These are phyloP conservation scores for Euura lappo DNA, from an alignment of 1,140 invertebrate genomes.

Conservation along the genomic window DNA sequence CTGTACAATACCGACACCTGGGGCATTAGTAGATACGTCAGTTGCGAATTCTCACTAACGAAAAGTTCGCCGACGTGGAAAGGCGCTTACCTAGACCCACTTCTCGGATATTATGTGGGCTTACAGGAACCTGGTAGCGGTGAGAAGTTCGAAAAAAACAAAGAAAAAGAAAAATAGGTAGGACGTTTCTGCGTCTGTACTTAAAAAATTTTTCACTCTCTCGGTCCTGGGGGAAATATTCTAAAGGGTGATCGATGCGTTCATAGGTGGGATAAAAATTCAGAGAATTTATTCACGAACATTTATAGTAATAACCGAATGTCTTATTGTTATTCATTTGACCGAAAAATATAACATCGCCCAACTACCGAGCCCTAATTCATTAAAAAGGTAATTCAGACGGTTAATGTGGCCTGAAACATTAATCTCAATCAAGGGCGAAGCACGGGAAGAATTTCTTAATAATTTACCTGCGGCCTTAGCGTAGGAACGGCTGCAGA, in stretches of 20 bases:
- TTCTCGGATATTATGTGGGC: background rate
- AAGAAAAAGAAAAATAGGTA: background rate
- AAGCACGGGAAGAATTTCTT: background rate
- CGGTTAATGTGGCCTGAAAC: background rate
- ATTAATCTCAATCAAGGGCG: background rate
- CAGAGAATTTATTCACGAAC: no score
- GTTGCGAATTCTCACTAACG: background rate
- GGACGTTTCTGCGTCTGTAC: background rate
- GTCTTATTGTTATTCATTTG: no score
- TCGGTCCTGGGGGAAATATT: no score
- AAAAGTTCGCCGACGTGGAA: background rate
- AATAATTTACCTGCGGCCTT: background rate
- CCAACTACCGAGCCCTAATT: background rate
- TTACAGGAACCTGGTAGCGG: background rate
- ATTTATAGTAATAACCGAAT: no score
- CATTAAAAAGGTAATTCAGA: background rate
- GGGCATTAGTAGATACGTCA: conserved; percentile 5
- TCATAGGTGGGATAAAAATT: no score
- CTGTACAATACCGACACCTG: background rate
- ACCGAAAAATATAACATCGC: no score
- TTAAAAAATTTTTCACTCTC: background rate
- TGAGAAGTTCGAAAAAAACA: background rate
- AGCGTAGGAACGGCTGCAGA: background rate
- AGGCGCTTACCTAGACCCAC: conserved; percentile 4
- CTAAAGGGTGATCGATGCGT: no score